A percentile compares a stretch with the other conserved stretches of the same genome.
phyloP scores from a whole-genome alignment of 2,888 invertebrate species.

The Lasioglossum calceatum region DNA sequence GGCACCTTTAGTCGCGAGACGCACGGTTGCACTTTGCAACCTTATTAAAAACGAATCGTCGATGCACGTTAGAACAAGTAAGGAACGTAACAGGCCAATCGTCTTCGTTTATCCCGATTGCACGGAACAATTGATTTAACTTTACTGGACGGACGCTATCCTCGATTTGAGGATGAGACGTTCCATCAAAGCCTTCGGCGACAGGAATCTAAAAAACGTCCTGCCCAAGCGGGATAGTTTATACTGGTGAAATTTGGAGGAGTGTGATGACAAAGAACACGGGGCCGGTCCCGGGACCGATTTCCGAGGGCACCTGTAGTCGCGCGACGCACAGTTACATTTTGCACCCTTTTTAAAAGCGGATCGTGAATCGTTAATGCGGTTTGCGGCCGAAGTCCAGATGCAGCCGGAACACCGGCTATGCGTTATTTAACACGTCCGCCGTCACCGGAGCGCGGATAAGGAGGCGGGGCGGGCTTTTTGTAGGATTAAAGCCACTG shows the following conservation, averaged over 20 bases:
- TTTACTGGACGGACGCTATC: too few species aligned
- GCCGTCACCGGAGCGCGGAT: not conserved
- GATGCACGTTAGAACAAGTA: too few species aligned
- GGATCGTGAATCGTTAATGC: conserved; percentile 31
- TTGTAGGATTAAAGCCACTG: conserved; percentile 12
- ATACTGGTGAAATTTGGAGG: not conserved
- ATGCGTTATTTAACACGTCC: conserved; percentile 6
- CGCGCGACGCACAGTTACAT: not conserved
- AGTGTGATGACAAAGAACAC: not conserved
- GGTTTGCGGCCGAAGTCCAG: conserved; percentile 13
- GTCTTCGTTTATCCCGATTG: too few species aligned
- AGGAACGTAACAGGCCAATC: too few species aligned
- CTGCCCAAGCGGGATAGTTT: too few species aligned
- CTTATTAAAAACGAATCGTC: too few species aligned
- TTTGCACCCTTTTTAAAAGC: not conserved
- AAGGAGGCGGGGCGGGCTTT: not conserved
- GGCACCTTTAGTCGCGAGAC: too few species aligned
- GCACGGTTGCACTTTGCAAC: too few species aligned
- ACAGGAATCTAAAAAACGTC: too few species aligned
- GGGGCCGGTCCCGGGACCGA: not conserved
- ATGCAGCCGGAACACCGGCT: not conserved
- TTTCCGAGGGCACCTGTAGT: not conserved
- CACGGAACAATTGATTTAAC: too few species aligned
- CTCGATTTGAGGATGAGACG: too few species aligned
- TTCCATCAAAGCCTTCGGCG: too few species aligned